Base-by-base conservation (phyloP, 2,113 vertebrate species). In the Oncorhynchus masou region DNA sequence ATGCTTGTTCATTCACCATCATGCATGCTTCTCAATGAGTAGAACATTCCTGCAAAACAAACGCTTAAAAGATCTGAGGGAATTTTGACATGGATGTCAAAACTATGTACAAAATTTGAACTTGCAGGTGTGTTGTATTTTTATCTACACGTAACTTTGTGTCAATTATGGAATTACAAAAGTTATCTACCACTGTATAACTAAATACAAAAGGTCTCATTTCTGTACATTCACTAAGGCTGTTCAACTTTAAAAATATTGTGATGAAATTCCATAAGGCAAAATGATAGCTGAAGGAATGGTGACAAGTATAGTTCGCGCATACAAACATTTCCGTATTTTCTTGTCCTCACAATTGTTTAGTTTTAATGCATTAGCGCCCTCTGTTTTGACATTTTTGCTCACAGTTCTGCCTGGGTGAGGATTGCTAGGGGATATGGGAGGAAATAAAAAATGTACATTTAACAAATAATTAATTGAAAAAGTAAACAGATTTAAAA, bases 201-300 rank as follows among this genome's bases (percentile, higher is more conserved):
- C 86, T 89, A 89, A 87, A 94, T 90, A 85, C 94, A 94, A 94
- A 95, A 95, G 93, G 93, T 94, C 93, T 94, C 88, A 87, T 85
- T 92, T 91, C 93, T 94, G 91, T 95, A 96, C 95, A 96, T 96
- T 97, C 95, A 95, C 94, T 93, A 95, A 96, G 93, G 95, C 94
- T 92, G 91, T 92, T 95, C 13, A 80, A 85, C 92, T 89, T 87
- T 20, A 39, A 57, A 74, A 79, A 74, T 49, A 73, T 6, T 64
- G 62, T 71, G 62, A 77, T 93, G 89, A 86, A 92, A 92, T 92
- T 83, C 91, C 94, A 93, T 94, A 97, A 96, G 95, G 95, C 95
- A 96, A 97, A 54, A 96, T 90, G 84, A 94, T 89, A 94, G 94
- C 91, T 94, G 95, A 94, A 95, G 95, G 93, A 97, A 96, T 95